phyloP scores from a whole-genome alignment of 1,140 invertebrate species.

The Gerris buenoi region DNA sequence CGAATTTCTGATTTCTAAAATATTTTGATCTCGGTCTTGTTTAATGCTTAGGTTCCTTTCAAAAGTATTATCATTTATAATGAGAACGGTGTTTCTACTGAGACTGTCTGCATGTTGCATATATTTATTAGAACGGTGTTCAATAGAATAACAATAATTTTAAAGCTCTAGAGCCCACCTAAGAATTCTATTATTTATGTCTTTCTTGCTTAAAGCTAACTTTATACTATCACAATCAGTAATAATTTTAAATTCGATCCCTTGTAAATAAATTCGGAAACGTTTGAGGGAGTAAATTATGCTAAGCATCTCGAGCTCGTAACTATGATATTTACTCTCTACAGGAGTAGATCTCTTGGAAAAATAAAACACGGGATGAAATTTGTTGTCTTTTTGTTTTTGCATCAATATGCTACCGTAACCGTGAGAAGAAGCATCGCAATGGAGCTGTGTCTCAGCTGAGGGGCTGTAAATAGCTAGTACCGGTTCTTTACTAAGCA shows the following conservation, averaged over 20 bases:
- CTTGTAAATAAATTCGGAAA: background rate
- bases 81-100: background rate
- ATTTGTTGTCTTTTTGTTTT: background rate
- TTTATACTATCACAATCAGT: background rate
- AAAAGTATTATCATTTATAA: background rate
- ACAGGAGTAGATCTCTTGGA: background rate
- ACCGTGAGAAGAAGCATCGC: background rate
- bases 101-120: background rate
- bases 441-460: slow-evolving; percentile 13
- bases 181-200: background rate
- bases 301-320: background rate
- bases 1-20: background rate
- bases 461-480: slow-evolving; percentile 16
- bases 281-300: background rate
- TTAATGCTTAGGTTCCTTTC: background rate
- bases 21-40: background rate
- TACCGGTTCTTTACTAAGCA: slow-evolving; percentile 8
- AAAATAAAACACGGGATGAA: background rate
- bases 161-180: background rate
- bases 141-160: background rate
- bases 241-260: background rate
- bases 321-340: background rate
- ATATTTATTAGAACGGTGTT: background rate
- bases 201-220: background rate
- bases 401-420: background rate